Conservation (phyloP, 2,797 vertebrate genomes). For the Lithobates sylvaticus region DNA sequence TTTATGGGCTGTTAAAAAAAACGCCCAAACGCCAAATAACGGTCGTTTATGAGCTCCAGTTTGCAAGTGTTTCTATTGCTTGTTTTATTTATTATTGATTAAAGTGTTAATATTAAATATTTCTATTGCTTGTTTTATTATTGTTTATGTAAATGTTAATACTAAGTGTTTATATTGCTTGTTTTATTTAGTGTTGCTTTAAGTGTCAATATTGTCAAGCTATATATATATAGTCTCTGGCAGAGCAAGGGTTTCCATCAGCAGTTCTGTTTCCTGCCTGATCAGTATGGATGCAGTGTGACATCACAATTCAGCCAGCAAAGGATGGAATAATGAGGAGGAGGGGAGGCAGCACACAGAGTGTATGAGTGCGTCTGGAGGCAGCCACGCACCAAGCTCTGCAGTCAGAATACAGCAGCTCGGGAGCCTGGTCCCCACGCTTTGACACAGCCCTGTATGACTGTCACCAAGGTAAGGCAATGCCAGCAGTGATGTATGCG, state of each 20-base stretch:
- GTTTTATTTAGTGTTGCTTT: not conserved
- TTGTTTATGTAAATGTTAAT: not conserved
- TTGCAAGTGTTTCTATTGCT: no score
- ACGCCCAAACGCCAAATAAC: no score
- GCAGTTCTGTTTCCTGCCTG: slow-evolving; percentile 56
- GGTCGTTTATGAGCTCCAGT: no score
- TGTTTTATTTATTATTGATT: no score
- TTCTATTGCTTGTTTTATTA: no score
- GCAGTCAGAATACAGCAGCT: slow-evolving; percentile 53
- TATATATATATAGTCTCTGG: not conserved
- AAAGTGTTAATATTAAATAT: not conserved
- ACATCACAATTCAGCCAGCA: slow-evolving; percentile 57
- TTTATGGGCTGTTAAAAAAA: no score
- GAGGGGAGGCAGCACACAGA: slow-evolving; percentile 46
- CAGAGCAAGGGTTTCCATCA: slow-evolving; percentile 24
- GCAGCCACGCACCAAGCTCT: slow-evolving; percentile 53
- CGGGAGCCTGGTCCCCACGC: slow-evolving; percentile 59
- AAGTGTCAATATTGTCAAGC: not conserved
- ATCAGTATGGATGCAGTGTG: slow-evolving; percentile 61
- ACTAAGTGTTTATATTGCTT: no score
- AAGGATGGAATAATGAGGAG: slow-evolving; percentile 60
- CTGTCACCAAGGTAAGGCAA: slow-evolving; percentile 91
- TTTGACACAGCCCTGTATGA: slow-evolving; percentile 86
- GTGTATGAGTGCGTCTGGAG: slow-evolving; percentile 47
- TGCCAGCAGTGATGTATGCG: slow-evolving; percentile 14